These are phyloP conservation scores for Nebria salina DNA, from an alignment of 2,888 invertebrate species.

Conservation along the genomic window DNA sequence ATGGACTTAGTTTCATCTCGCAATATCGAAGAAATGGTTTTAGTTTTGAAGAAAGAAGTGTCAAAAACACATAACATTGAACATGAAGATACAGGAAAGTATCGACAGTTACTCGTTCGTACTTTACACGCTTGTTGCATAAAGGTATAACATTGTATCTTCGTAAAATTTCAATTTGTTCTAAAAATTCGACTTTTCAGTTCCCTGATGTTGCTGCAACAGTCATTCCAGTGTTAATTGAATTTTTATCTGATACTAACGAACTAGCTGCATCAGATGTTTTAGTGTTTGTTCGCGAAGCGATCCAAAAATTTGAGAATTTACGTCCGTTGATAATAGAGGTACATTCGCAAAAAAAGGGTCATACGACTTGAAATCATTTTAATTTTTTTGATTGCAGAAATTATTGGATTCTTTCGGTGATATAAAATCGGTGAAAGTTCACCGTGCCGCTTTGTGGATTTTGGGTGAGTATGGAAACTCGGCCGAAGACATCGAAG, in stretches of 20 bases:
- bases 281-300: conserved; percentile 92
- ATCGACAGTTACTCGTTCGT: conserved; percentile 92
- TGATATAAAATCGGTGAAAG: conserved; percentile 88
- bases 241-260: conserved; percentile 89
- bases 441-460: conserved; percentile 95
- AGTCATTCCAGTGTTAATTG: conserved; percentile 94
- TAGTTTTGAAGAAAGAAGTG: conserved; percentile 92
- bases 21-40: conserved; percentile 95
- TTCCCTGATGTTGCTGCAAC: conserved; percentile 95
- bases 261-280: conserved; percentile 94
- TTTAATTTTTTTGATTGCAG: conserved; percentile 55
- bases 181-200: conserved; percentile 52
- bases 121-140: conserved; percentile 94
- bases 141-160: conserved; percentile 67
- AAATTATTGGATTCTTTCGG: conserved; percentile 83
- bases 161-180: background rate
- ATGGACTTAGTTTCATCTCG: conserved; percentile 91
- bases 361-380: conserved; percentile 15
- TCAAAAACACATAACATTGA: conserved; percentile 89
- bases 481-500: conserved; percentile 77
- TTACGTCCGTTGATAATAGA: conserved; percentile 85
- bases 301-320: conserved; percentile 91
- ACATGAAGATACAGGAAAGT: conserved; percentile 95
- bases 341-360: conserved; percentile 58
- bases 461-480: conserved; percentile 96